Evolutionary conservation across 2,113 vertebrate species (phyloP).

Genomic region (Phaethon lepturus): DNA sequence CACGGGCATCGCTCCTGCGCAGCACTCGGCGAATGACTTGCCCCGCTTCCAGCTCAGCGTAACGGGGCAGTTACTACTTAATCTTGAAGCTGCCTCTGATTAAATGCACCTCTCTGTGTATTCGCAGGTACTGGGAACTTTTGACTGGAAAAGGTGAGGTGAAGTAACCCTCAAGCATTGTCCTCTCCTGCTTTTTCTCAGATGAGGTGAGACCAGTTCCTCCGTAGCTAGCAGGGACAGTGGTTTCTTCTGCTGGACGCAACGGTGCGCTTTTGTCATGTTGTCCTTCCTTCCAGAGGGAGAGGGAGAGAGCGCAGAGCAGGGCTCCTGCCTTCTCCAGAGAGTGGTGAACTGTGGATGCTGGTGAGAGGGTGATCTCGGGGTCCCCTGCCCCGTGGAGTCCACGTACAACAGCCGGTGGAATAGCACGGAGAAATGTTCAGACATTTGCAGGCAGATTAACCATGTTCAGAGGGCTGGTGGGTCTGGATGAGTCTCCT

Average conservation of each 20-base stretch:
- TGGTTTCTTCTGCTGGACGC: conserved; percentile 33
- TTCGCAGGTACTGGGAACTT: conserved; percentile 34
- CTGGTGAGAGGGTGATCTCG: background rate
- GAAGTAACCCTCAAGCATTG: background rate
- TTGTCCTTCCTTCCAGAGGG: background rate
- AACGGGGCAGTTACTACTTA: background rate
- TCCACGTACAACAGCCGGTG: background rate
- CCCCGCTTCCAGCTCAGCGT: background rate
- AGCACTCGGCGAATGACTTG: background rate
- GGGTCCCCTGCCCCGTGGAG: background rate
- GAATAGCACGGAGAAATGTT: background rate
- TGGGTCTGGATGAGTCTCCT: background rate
- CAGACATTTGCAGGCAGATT: background rate
- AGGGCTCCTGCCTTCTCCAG: background rate
- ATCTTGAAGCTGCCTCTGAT: background rate
- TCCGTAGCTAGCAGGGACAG: conserved; percentile 47
- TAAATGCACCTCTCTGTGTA: background rate
- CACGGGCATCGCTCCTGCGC: accelerated
- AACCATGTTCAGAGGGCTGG: background rate
- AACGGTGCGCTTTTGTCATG: background rate
- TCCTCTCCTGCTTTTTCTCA: conserved; percentile 30
- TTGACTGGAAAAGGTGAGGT: conserved; percentile 2
- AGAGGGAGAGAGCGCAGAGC: background rate
- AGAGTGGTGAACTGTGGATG: background rate
- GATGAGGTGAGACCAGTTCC: conserved; percentile 55